Evolutionary conservation across 2,888 invertebrate species (phyloP).

Genomic region (Busseola fusca): DNA sequence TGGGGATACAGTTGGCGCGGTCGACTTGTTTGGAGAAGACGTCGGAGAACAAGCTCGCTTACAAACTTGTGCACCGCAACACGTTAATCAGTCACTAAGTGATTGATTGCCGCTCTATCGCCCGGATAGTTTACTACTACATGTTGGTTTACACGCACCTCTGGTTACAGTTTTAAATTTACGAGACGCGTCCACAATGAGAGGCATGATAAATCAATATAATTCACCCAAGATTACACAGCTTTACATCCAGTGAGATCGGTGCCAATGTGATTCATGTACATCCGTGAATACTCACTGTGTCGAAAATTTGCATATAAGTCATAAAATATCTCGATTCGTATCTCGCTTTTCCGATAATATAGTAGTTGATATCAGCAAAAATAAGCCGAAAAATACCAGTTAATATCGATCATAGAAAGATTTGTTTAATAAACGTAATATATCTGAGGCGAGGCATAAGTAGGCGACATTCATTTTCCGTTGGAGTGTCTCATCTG

Average conservation of each 20-base stretch:
- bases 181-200: conserved; percentile 29
- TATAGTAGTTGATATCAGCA: conserved; percentile 33
- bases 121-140: conserved; percentile 32
- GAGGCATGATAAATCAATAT: conserved; percentile 26
- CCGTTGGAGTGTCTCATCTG: conserved; percentile 61
- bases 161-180: conserved; percentile 46
- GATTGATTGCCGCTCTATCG: conserved; percentile 52
- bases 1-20: conserved; percentile 48
- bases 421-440: conserved; percentile 55
- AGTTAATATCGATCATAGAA: conserved; percentile 43
- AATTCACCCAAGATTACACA: neutral
- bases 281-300: conserved; percentile 21
- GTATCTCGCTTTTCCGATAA: conserved; percentile 31
- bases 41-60: conserved; percentile 27
- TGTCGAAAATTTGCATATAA: conserved; percentile 42
- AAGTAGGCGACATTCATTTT: conserved; percentile 65
- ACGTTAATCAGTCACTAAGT: conserved; percentile 43
- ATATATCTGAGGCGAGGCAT: conserved; percentile 53
- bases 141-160: conserved; percentile 16
- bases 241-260: conserved; percentile 6
- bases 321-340: conserved; percentile 49
- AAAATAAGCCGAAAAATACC: conserved; percentile 36
- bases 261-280: conserved; percentile 21
- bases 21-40: conserved; percentile 38
- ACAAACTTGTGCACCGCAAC: conserved; percentile 55